Evolutionary conservation across 2,888 invertebrate species (phyloP).

Genomic region (Oxystoma pomonae): DNA sequence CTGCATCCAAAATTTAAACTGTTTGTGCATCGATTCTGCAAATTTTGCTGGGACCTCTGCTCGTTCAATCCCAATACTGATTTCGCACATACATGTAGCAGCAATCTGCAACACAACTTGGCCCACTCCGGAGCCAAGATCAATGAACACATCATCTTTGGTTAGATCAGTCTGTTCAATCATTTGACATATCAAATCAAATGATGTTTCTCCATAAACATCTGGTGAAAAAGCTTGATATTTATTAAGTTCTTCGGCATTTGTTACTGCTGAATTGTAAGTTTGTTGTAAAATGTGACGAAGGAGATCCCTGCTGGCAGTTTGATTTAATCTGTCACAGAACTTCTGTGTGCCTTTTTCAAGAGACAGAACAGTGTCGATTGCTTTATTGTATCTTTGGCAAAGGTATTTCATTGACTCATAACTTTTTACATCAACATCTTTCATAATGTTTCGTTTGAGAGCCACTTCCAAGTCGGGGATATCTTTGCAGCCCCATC

Average conservation of each 20-base stretch:
- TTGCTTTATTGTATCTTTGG: constrained; percentile 23
- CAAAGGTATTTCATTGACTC: constrained; percentile 22
- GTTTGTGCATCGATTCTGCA: constrained; percentile 19
- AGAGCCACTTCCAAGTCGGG: constrained; percentile 23
- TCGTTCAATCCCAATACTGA: constrained; percentile 22
- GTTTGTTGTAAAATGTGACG: constrained; percentile 24
- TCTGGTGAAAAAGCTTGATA: constrained; percentile 26
- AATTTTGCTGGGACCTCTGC: constrained; percentile 23
- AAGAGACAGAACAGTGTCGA: constrained; percentile 19
- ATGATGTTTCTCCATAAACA: constrained; percentile 26
- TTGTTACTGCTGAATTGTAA: constrained; percentile 21
- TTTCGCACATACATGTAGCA: constrained; percentile 17
- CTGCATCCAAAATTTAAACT: constrained; percentile 26
- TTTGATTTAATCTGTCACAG: constrained; percentile 22
- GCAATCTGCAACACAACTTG: constrained; percentile 24
- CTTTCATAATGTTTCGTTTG: constrained; percentile 22
- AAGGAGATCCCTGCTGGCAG: constrained; percentile 16
- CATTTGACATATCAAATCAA: constrained; percentile 23
- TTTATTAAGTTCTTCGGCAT: constrained; percentile 23
- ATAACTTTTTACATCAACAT: constrained; percentile 18
- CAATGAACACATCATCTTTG: constrained; percentile 25
- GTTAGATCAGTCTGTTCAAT: constrained; percentile 19
- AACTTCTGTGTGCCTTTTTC: constrained; percentile 26
- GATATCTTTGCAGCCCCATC: constrained; percentile 24
- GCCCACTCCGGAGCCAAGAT: constrained; percentile 25